Evolutionary conservation across 1,140 invertebrate genomes (phyloP).

Genomic region (Drosophila pachea): DNA sequence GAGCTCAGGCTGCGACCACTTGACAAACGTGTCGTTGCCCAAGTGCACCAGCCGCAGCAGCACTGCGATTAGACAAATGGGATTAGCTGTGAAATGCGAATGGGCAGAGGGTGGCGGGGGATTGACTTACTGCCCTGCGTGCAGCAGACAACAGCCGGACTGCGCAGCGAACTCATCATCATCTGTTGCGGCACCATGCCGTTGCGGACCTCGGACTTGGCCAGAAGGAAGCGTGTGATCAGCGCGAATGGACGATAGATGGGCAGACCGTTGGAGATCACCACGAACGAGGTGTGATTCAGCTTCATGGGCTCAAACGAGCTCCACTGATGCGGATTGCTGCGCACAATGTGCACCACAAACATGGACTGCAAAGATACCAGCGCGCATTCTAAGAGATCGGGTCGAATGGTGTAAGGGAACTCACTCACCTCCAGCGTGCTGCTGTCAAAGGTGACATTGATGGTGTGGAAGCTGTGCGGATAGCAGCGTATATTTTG

Average conservation of each 20-base stretch:
- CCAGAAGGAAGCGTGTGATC: constrained; percentile 65
- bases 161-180: constrained; percentile 67
- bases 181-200: constrained; percentile 53
- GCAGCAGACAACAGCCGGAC: constrained; percentile 67
- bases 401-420: background rate
- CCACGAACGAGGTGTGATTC: constrained; percentile 69
- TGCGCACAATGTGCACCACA: constrained; percentile 69
- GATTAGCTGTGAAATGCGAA: background rate
- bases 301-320: constrained; percentile 68
- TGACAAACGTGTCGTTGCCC: constrained; percentile 71
- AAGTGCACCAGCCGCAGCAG: constrained; percentile 66
- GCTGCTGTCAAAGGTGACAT: constrained; percentile 72
- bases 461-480: constrained; percentile 73
- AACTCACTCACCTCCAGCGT: constrained; percentile 47
- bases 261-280: constrained; percentile 69
- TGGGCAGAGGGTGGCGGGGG: no score
- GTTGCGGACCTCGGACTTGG: constrained; percentile 58
- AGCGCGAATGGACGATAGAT: constrained; percentile 71
- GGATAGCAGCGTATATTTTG: constrained; percentile 77
- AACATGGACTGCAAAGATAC: constrained; percentile 57
- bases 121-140: constrained; percentile 74
- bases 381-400: background rate
- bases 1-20: constrained; percentile 69
- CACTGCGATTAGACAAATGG: constrained; percentile 36
- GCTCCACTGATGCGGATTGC: constrained; percentile 72